A percentile compares a stretch with the other conserved stretches of the same genome.
Conservation (phyloP, 2,797 vertebrate genomes). For the Esox masquinongy region DNA sequence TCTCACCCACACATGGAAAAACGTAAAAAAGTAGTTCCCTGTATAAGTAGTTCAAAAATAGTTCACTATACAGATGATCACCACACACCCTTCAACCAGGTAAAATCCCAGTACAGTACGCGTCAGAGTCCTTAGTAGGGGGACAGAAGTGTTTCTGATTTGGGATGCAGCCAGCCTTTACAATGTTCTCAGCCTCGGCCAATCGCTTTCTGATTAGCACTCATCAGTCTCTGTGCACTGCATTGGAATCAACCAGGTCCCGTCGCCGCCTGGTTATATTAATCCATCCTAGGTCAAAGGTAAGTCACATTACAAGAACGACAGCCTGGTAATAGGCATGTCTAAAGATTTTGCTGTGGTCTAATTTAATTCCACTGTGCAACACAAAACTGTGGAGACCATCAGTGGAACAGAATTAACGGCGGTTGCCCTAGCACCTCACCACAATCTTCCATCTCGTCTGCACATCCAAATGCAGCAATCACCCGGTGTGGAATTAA, state of each 20-base stretch:
- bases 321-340: slow-evolving; percentile 67
- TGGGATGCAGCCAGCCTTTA: background rate
- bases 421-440: slow-evolving; percentile 31
- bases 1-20: background rate
- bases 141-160: background rate
- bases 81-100: too few species aligned
- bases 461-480: slow-evolving; percentile 61
- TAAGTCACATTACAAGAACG: slow-evolving; percentile 73
- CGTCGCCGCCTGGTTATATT: slow-evolving; percentile 58
- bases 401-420: slow-evolving; percentile 54
- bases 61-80: background rate
- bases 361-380: slow-evolving; percentile 69
- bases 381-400: slow-evolving; percentile 37
- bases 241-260: slow-evolving; percentile 61
- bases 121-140: background rate
- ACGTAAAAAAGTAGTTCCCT: too few species aligned
- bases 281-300: slow-evolving; percentile 76
- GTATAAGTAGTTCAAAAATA: background rate
- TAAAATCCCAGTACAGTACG: too few species aligned
- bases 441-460: slow-evolving; percentile 27
- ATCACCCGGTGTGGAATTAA: slow-evolving; percentile 71
- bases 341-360: slow-evolving; percentile 65
- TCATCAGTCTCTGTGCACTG: slow-evolving; percentile 61
- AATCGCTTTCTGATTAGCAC: slow-evolving; percentile 57
- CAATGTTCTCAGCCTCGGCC: slow-evolving; percentile 58